These are phyloP conservation scores for Peromyscus melanophrys DNA, from an alignment of 2,797 vertebrate genomes.

Conservation along the genomic window DNA sequence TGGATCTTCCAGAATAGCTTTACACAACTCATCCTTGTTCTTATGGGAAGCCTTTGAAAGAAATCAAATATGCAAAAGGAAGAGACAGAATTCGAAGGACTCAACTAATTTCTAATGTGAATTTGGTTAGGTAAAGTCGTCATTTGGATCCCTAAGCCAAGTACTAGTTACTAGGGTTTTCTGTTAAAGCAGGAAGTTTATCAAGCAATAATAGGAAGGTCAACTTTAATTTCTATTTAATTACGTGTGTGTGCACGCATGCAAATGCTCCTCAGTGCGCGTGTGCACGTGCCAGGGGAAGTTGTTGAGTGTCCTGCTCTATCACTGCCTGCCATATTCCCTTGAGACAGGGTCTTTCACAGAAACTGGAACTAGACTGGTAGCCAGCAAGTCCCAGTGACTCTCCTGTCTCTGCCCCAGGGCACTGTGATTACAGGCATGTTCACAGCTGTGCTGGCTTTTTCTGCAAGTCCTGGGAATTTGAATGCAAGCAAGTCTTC, in stretches of 20 bases:
- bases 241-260: neutral
- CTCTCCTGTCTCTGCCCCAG: neutral
- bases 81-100: conserved; percentile 60
- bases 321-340: neutral
- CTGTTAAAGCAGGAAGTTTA: conserved; percentile 25
- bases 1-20: conserved; percentile 23
- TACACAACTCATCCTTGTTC: conserved; percentile 18
- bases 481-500: no score
- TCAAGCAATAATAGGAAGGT: conserved; percentile 1
- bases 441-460: no score
- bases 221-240: neutral
- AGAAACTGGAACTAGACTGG: neutral
- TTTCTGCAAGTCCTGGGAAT: no score
- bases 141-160: neutral
- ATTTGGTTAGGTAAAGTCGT: conserved; percentile 63
- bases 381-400: neutral
- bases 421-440: neutral
- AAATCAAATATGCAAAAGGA: conserved; percentile 42
- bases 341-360: neutral
- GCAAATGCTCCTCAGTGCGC: no score
- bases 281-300: neutral
- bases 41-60: neutral
- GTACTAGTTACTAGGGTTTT: conserved; percentile 51
- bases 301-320: neutral
- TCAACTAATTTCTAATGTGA: conserved; percentile 23